Evolutionary conservation across 2,113 vertebrate species (phyloP), one percentile per base, ranked within the genome.

Genomic region (Anarrhichthys ocellatus): DNA sequence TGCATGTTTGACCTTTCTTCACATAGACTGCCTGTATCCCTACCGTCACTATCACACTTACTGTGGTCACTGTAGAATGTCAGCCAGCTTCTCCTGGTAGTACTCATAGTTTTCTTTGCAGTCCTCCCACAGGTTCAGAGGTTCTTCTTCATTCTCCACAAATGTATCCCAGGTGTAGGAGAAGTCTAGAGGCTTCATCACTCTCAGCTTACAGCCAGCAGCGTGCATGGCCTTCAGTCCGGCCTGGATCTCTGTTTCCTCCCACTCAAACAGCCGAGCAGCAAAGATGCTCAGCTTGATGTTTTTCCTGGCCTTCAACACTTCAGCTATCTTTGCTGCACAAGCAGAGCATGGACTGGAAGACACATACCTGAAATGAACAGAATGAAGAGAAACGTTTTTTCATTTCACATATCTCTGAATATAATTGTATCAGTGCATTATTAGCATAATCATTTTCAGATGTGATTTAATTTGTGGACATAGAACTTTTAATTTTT

Each of bases 111-210:
- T 99, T 62, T 99, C 97, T 92, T 98, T 97, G 90, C 98, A 97
- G 96, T 99, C 98, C 85, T 98, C 98, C 98, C 98, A 99, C 5
- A 96, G 96, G 78, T 94, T 94, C 22, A 99, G 97, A 24, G 90
- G 83, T 89, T 97, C 90, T 1, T 97, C 96, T 40, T 99, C 97
- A 6, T 95, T 95, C 83, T 99, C 97, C 84, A 98, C 97, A 86
- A 98, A 99, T 40, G 98, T 97, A 92, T 98, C 95, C 98, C 98
- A 99, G 42, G 95, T 93, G 78, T 97, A 97, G 78, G 96, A 96
- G 95, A 98, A 99, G 93, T 99, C 98, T 88, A 97, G 93, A 76
- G 96, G 96, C 93, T 98, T 98, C 98, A 99, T 99, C 87, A 99
- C 93, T 75, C 96, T 96, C 69, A 99, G 89, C 64, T 96, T 96